phyloP scores from a whole-genome alignment of 2,113 vertebrate species.

The Marcusenius ussheri region DNA sequence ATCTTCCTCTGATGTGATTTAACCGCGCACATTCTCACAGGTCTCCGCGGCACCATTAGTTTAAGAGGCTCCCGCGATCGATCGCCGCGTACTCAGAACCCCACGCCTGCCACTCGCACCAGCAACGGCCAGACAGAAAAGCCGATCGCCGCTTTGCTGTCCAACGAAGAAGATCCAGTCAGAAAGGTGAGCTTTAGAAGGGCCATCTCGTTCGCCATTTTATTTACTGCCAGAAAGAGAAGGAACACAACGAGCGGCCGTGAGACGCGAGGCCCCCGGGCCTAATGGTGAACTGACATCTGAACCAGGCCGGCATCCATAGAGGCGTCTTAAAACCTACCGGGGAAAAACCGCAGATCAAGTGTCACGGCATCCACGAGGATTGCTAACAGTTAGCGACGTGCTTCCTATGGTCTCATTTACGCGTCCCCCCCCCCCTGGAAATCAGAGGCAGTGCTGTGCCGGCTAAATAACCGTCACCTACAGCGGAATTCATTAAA shows the following conservation, averaged over 20 bases:
- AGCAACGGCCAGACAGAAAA: neutral
- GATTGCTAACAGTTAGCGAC: neutral
- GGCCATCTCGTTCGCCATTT: neutral
- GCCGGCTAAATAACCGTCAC: slow-evolving; percentile 59
- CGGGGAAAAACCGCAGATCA: neutral
- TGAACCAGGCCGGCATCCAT: neutral
- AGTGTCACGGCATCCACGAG: neutral
- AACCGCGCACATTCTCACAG: neutral
- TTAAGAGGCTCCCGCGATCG: neutral
- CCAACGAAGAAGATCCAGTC: neutral
- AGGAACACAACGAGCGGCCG: neutral
- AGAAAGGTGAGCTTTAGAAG: neutral
- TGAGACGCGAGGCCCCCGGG: neutral
- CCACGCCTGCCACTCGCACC: neutral
- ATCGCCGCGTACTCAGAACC: neutral
- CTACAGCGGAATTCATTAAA: slow-evolving; percentile 75
- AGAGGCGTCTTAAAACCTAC: neutral
- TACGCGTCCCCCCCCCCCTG: neutral
- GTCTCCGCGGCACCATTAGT: neutral
- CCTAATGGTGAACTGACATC: neutral
- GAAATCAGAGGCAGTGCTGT: slow-evolving; percentile 26
- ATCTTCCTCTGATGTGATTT: neutral
- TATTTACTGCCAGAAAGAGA: neutral
- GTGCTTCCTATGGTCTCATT: slow-evolving; percentile 1
- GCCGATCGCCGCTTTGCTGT: neutral